phyloP scores from a whole-genome alignment of 37 sponge, comb jelly and placozoan species.

The Haliclona indistincta region DNA sequence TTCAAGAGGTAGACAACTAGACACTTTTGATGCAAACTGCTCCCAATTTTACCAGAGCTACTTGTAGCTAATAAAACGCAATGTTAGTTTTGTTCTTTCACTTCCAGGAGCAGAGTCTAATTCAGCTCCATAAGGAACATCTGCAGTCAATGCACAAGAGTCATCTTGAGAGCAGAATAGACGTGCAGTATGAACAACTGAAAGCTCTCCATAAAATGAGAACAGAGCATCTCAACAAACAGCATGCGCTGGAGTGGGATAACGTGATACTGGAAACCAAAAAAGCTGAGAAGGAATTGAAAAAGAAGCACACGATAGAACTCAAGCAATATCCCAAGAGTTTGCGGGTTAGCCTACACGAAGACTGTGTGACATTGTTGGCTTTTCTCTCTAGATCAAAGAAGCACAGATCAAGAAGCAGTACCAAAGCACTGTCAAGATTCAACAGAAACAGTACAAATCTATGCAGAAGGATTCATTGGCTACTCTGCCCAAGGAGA shows the following conservation, averaged over 20 bases:
- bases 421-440: conserved; percentile 83
- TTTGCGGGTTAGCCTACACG: conserved; percentile 53
- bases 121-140: conserved; percentile 91
- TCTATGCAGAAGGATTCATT: conserved; percentile 87
- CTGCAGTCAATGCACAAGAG: conserved; percentile 77
- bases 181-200: conserved; percentile 87
- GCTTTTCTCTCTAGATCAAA: conserved; percentile 36
- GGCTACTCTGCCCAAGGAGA: conserved; percentile 84
- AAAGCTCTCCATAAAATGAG: conserved; percentile 82
- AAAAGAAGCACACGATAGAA: conserved; percentile 92
- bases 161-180: conserved; percentile 76
- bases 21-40: not conserved
- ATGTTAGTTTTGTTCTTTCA: not conserved
- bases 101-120: conserved; percentile 81
- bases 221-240: conserved; percentile 79
- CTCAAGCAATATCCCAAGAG: conserved; percentile 96
- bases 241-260: conserved; percentile 92
- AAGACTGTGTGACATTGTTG: not conserved
- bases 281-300: conserved; percentile 90
- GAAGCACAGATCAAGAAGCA: conserved; percentile 83
- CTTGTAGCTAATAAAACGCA: not conserved
- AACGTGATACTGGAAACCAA: conserved; percentile 92
- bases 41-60: too few species aligned
- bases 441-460: conserved; percentile 94
- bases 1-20: conserved; percentile 68